Evolutionary conservation across 2,888 invertebrate genomes (phyloP).

Genomic region (Mystacides longicornis): DNA sequence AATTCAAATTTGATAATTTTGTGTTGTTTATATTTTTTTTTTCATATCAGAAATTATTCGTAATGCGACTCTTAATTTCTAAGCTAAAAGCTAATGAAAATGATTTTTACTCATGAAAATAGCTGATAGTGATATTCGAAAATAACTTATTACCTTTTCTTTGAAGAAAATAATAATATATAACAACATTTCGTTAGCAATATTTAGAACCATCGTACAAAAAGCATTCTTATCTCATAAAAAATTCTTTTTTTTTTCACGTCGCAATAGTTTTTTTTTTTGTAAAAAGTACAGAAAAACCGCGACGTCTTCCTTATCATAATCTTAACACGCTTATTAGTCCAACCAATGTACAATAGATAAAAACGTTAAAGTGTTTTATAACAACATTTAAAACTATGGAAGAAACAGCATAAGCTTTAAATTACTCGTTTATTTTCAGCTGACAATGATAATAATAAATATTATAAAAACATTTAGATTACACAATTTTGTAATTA

Average conservation of each 20-base stretch:
- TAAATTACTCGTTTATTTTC: slow-evolving; percentile 12
- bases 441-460: slow-evolving; percentile 22
- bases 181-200: too few species aligned
- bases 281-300: too few species aligned
- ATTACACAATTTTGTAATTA: not conserved
- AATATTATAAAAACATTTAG: slow-evolving; percentile 19
- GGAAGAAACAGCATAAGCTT: not conserved
- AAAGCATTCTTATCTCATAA: not conserved
- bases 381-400: not conserved
- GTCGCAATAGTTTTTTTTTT: too few species aligned
- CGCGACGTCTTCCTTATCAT: too few species aligned
- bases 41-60: too few species aligned
- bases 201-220: not conserved
- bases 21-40: too few species aligned
- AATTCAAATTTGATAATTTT: too few species aligned
- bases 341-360: not conserved
- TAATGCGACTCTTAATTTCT: too few species aligned
- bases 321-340: not conserved
- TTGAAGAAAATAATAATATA: not conserved
- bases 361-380: not conserved
- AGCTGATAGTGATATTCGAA: too few species aligned
- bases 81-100: too few species aligned
- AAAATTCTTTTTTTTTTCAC: too few species aligned
- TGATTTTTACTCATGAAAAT: too few species aligned
- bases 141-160: not conserved